Evolutionary conservation across 2,113 vertebrate species (phyloP).

Genomic region (Brachypodius melanocephalos): DNA sequence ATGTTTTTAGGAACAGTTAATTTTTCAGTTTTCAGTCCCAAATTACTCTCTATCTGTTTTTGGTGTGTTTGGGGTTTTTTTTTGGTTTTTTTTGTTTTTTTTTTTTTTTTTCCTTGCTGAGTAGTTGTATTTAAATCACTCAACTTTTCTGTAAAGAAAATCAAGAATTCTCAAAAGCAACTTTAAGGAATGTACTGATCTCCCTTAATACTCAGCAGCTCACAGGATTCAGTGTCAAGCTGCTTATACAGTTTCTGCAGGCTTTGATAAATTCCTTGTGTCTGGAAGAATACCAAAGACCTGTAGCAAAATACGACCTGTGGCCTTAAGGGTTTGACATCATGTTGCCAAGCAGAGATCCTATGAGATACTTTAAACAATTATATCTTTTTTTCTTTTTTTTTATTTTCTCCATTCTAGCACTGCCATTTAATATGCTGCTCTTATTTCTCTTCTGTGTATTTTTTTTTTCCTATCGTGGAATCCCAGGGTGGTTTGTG

Average conservation of each 20-base stretch:
- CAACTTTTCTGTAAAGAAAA: background rate
- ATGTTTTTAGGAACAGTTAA: background rate
- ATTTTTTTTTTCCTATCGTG: background rate
- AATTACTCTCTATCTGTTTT: background rate
- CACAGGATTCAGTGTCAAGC: background rate
- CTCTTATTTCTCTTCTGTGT: background rate
- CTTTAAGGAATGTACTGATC: background rate
- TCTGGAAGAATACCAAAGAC: background rate
- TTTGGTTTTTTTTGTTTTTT: too few species aligned
- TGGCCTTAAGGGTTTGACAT: background rate
- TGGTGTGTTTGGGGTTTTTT: too few species aligned
- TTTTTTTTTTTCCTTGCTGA: background rate
- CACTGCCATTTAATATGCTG: background rate
- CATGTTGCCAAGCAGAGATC: background rate
- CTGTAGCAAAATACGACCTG: background rate
- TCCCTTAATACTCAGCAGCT: background rate
- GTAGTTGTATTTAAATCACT: background rate
- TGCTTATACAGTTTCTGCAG: background rate
- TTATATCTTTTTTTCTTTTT: background rate
- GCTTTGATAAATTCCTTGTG: conserved; percentile 2
- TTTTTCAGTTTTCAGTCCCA: background rate
- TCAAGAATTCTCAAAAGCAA: background rate
- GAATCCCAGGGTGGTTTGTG: background rate
- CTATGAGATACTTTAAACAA: background rate
- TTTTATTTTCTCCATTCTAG: background rate